These are phyloP conservation scores for Pristionchus maxplancki DNA, from an alignment of 2,888 invertebrate genomes.

Conservation along the genomic window DNA sequence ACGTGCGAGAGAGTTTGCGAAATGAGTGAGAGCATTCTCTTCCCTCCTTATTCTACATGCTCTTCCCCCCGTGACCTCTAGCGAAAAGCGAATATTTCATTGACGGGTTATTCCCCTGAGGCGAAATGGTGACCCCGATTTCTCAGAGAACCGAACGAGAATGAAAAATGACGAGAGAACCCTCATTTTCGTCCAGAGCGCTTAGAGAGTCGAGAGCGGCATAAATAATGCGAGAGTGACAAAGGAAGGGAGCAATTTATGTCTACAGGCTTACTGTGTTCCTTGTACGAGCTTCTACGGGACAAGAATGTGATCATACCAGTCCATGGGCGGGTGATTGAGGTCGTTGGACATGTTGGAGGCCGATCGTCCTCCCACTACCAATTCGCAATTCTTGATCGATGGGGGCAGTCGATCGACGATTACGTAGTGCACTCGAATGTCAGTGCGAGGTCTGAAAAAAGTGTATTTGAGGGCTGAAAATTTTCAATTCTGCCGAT, in stretches of 20 bases:
- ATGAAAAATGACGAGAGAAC: not conserved
- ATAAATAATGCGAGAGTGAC: not conserved
- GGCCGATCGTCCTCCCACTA: constrained; percentile 10
- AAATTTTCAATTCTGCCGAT: too few relatives aligned
- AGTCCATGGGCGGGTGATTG: constrained; percentile 40
- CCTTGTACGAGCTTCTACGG: not conserved
- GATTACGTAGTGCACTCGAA: constrained; percentile 46
- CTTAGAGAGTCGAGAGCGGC: not conserved
- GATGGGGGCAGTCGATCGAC: constrained; percentile 38
- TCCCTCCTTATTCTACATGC: too few relatives aligned
- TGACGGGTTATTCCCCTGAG: too few relatives aligned
- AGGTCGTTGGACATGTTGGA: not conserved
- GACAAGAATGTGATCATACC: not conserved
- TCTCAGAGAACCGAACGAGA: not conserved
- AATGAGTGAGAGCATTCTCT: too few relatives aligned
- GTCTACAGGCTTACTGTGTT: too few relatives aligned
- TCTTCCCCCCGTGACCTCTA: too few relatives aligned
- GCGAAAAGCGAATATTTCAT: too few relatives aligned
- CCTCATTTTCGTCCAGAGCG: not conserved
- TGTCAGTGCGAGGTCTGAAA: constrained; percentile 47
- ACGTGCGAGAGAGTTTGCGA: too few relatives aligned
- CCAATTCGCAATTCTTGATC: constrained; percentile 48
- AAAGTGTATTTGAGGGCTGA: too few relatives aligned
- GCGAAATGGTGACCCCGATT: too few relatives aligned
- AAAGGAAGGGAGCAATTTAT: too few relatives aligned